Base-by-base conservation (phyloP, 2,797 vertebrate genomes). In the Oreonectes daqikongensis region DNA sequence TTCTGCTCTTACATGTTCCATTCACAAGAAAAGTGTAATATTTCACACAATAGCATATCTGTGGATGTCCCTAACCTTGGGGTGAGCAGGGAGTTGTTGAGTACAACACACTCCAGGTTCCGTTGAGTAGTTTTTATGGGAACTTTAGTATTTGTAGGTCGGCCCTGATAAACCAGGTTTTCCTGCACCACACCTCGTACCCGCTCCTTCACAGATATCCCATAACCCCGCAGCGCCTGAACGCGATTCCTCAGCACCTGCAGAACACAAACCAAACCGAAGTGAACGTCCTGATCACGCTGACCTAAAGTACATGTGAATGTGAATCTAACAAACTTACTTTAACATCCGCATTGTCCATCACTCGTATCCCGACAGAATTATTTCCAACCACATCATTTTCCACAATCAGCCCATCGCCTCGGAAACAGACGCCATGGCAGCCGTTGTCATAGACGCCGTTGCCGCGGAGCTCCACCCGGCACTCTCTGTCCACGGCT, bases 191-290 rank as follows among this genome's bases (percentile, higher is more conserved):
- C 79, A 38, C 94, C 95, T 87, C 93, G 95, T 38, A 93, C 93
- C 20, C 91, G 88, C 73, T 95, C 94, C 24, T 92, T 89, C 44
- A 97, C 87, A 1, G 92, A 92, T 26, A 97, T 95, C 50, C 93
- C 94, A 11, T 91, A 96, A 72, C 92, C 91, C 59, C 87, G 92
- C 69, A 93, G 89, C 0, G 95, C 94, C 55, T 97, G 94, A 82
- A 97, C 93, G 20, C 96, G 94, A 85, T 96, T 98, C 72, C 94
- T 94, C 77, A 94, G 85, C 4, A 96, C 93, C 95, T 97, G 69
- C 30, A 26, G 17, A 53, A 46, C 22, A 75, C 14, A 73, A 12
- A 18, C 18, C 14, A 73, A 12, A 18, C 18, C 4, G 5, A 28
- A 57, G 8, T 67, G 7, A 74, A 4, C 48, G 10, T 53, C 32